Conservation (phyloP, 2,113 vertebrate species). For the Corydoras sp. region DNA sequence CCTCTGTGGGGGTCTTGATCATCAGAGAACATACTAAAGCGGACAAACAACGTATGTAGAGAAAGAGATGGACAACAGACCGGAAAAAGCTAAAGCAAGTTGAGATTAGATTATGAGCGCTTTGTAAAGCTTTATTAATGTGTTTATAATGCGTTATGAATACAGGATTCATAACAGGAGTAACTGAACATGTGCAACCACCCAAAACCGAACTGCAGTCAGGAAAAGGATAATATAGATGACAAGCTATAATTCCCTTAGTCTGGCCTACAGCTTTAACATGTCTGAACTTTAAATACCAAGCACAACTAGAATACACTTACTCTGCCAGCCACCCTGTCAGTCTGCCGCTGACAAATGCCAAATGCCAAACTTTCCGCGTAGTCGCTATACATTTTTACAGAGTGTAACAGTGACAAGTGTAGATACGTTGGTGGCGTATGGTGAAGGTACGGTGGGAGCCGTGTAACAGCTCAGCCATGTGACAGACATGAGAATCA, state of each 20-base stretch:
- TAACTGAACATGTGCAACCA: neutral
- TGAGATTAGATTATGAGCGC: too few species aligned
- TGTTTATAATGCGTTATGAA: too few species aligned
- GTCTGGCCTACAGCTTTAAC: slow-evolving; percentile 45
- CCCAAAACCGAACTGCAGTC: slow-evolving; percentile 41
- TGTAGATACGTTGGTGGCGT: slow-evolving; percentile 3
- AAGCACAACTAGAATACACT: slow-evolving; percentile 46
- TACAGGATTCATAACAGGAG: too few species aligned
- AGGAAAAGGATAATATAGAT: slow-evolving; percentile 56
- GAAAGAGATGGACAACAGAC: too few species aligned
- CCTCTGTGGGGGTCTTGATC: too few species aligned
- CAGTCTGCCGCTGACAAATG: slow-evolving; percentile 49
- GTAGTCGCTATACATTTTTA: slow-evolving; percentile 12
- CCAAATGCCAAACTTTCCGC: slow-evolving; percentile 40
- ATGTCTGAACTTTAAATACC: slow-evolving; percentile 61
- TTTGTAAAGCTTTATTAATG: too few species aligned
- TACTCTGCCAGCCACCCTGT: slow-evolving; percentile 48
- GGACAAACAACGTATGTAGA: too few species aligned
- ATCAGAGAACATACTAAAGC: too few species aligned
- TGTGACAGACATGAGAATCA: neutral
- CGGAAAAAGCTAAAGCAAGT: too few species aligned
- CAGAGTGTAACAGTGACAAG: slow-evolving; percentile 9
- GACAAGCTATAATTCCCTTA: slow-evolving; percentile 45
- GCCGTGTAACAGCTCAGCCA: neutral
- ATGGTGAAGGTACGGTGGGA: neutral